phyloP scores from a whole-genome alignment of 92 coral and sea anemone species.

The Meandrina meandrites region DNA sequence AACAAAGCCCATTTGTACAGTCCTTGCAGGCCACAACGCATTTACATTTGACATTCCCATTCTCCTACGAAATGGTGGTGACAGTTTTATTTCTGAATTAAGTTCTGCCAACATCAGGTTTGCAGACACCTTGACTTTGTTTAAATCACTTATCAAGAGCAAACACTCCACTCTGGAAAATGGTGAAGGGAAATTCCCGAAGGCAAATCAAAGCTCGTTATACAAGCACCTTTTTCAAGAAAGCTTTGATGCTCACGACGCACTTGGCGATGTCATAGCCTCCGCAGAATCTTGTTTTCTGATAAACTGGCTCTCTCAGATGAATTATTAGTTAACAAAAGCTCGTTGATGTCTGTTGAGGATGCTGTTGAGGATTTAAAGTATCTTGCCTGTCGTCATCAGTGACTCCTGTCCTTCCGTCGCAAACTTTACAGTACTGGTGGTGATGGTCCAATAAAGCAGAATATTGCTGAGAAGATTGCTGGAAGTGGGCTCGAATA shows the following conservation, averaged over 20 bases:
- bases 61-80: slow-evolving; percentile 44
- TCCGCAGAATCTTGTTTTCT: not conserved
- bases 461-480: slow-evolving; percentile 31
- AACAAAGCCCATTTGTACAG: slow-evolving; percentile 22
- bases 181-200: slow-evolving; percentile 31
- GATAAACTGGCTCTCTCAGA: not conserved
- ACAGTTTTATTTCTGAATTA: slow-evolving; percentile 17
- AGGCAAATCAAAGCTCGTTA: slow-evolving; percentile 51
- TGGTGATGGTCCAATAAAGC: slow-evolving; percentile 4
- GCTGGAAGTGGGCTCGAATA: slow-evolving; percentile 62
- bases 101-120: slow-evolving; percentile 26
- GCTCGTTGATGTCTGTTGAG: slow-evolving; percentile 19
- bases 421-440: slow-evolving; percentile 10
- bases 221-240: slow-evolving; percentile 42
- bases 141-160: slow-evolving; percentile 41
- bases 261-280: slow-evolving; percentile 18
- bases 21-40: slow-evolving; percentile 56
- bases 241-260: slow-evolving; percentile 62
- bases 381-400: slow-evolving; percentile 60
- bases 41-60: slow-evolving; percentile 47
- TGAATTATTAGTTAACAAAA: slow-evolving; percentile 23
- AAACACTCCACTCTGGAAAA: slow-evolving; percentile 36
- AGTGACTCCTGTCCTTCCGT: slow-evolving; percentile 5
- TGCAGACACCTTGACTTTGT: slow-evolving; percentile 41
- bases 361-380: slow-evolving; percentile 58